Percentiles rank a stretch among this genome's conserved stretches.
Conservation (phyloP, 2,888 invertebrate species). For the Agrenia bidenticulata region DNA sequence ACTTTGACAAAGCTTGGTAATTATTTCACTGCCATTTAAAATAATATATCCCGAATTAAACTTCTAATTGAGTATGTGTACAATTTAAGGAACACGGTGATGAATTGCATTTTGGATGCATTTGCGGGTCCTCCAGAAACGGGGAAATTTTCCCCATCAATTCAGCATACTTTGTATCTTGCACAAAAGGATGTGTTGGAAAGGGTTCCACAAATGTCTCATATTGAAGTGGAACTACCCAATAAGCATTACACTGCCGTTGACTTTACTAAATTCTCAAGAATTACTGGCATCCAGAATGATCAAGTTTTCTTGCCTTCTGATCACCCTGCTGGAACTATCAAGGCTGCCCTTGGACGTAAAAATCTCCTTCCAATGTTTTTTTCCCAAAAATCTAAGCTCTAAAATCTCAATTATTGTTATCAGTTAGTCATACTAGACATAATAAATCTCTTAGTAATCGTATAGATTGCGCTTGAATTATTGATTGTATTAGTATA, state of each 20-base stretch:
- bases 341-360: constrained; percentile 70
- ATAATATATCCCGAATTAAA: background rate
- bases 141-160: constrained; percentile 74
- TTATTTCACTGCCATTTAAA: constrained; percentile 9
- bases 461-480: too few relatives aligned
- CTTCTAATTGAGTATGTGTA: background rate
- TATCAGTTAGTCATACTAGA: too few relatives aligned
- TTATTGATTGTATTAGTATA: too few relatives aligned
- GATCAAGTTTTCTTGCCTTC: constrained; percentile 72
- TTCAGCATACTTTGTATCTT: constrained; percentile 75
- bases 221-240: constrained; percentile 60
- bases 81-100: constrained; percentile 62
- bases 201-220: constrained; percentile 66
- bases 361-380: constrained; percentile 54
- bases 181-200: constrained; percentile 70
- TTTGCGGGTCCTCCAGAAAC: constrained; percentile 63
- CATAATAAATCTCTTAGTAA: too few relatives aligned
- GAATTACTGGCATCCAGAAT: constrained; percentile 57
- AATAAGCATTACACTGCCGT: constrained; percentile 78
- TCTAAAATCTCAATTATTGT: too few relatives aligned
- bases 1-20: constrained; percentile 71
- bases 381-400: constrained; percentile 12
- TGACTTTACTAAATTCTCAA: constrained; percentile 71
- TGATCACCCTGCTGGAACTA: constrained; percentile 77
- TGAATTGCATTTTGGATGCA: constrained; percentile 69